Base-by-base conservation (phyloP, 2,113 vertebrate genomes). In the Zapus hudsonius region DNA sequence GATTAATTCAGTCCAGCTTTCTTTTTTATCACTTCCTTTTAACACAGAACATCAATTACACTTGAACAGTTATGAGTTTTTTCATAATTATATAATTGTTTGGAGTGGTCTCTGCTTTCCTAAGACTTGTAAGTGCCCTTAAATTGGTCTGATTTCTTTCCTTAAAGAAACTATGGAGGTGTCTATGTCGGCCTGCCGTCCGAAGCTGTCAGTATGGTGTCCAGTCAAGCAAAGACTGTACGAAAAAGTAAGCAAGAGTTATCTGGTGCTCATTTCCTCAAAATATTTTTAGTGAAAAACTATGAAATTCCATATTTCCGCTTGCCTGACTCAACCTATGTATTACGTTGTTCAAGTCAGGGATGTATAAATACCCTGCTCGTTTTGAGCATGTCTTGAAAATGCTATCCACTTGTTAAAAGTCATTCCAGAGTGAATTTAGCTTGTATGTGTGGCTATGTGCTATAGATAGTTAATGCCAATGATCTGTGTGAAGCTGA, bases 151-250 rank as follows among this genome's bases (percentile, higher is more conserved):
- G 38, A 84, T 70, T 83, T 94, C 64, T 89, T 86, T 90, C 31
- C 55, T 38, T 84, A 84, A 96, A 99, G 99, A 98, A 99, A 99
- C 97, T 99, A 99, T 16, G 99, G 99, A 0, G 99, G 99, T 0
- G 99, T 99, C 0, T 99, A 99, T 8, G 99, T 99, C 63, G 99
- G 99, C 38, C 97, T 99, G 52, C 99, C 99, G 0, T 95, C 98
- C 0, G 99, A 99, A 2, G 95, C 98, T 13, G 97, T 98, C 82
- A 94, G 95, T 47, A 98, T 99, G 92, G 98, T 98, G 84, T 96
- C 98, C 74, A 98, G 95, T 92, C 99, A 99, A 96, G 98, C 99
- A 0, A 99, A 99, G 97, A 97, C 98, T 70, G 97, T 98, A 76
- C 95, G 67, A 0, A 99, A 99, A 99, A 99, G 99, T 99, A 98